phyloP scores from a whole-genome alignment of 2,113 vertebrate species.

The Mormyrus iriodes region DNA sequence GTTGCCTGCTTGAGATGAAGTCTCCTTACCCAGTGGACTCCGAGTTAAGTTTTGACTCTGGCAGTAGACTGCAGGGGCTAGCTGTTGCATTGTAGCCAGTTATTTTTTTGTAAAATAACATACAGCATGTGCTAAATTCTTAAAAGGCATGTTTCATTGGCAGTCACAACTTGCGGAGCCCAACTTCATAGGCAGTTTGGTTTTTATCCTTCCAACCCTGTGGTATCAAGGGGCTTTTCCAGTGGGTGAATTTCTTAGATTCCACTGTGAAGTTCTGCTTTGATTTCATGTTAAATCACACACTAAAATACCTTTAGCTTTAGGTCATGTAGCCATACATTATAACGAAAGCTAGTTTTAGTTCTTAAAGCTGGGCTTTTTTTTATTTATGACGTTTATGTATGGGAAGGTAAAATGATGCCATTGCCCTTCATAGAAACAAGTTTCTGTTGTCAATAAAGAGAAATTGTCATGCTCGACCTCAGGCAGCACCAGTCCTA shows the following conservation, averaged over 20 bases:
- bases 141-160: neutral
- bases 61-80: neutral
- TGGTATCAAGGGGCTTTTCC: neutral
- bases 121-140: neutral
- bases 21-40: no score
- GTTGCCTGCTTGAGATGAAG: no score
- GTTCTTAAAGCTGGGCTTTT: neutral
- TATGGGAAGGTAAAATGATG: neutral
- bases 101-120: neutral
- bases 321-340: neutral
- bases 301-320: neutral
- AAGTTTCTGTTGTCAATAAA: neutral
- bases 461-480: neutral
- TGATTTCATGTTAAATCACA: neutral
- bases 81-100: neutral
- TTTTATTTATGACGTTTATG: neutral
- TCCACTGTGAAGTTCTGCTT: conserved; percentile 2
- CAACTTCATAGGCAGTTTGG: neutral
- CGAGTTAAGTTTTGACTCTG: neutral
- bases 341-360: neutral
- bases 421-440: neutral
- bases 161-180: neutral
- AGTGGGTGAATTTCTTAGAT: neutral
- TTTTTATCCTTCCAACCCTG: neutral
- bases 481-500: neutral